Evolutionary conservation across 1,140 invertebrate species (phyloP).

Genomic region (Schlechtendalia chinensis): DNA sequence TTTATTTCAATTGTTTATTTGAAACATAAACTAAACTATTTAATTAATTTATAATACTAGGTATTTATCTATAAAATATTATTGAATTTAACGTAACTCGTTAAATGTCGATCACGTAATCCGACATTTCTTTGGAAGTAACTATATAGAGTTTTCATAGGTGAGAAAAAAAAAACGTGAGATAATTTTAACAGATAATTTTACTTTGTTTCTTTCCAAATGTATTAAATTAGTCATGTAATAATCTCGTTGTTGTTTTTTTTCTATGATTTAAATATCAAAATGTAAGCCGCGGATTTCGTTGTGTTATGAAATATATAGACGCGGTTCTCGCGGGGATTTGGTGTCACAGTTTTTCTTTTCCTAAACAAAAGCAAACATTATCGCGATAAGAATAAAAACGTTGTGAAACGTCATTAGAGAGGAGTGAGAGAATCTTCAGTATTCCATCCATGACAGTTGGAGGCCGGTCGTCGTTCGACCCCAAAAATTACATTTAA

Average conservation of each 20-base stretch:
- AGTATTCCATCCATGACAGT: slow-evolving; percentile 23
- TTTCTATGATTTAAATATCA: slow-evolving; percentile 41
- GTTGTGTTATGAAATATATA: slow-evolving; percentile 36
- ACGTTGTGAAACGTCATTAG: slow-evolving; percentile 48
- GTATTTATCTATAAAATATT: neutral
- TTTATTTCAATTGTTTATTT: too few relatives aligned
- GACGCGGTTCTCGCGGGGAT: slow-evolving; percentile 18
- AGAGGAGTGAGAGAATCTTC: slow-evolving; percentile 39
- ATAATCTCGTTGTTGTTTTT: neutral
- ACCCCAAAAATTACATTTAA: slow-evolving; percentile 29
- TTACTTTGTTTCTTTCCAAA: slow-evolving; percentile 26
- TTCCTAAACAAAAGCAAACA: slow-evolving; percentile 38
- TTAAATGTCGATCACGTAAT: neutral
- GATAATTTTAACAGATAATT: slow-evolving; percentile 38
- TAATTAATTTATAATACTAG: neutral
- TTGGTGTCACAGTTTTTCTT: slow-evolving; percentile 43
- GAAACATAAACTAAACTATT: neutral
- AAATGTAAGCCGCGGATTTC: slow-evolving; percentile 16
- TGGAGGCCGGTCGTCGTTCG: slow-evolving; percentile 22
- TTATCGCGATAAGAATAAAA: slow-evolving; percentile 17
- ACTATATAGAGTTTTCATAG: neutral
- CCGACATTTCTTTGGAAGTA: neutral
- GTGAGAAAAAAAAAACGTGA: slow-evolving; percentile 43
- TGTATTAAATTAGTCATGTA: slow-evolving; percentile 28
- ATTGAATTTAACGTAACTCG: neutral